These are phyloP conservation scores for Athene cunicularia DNA, from an alignment of 2,113 vertebrate genomes.

Conservation along the genomic window DNA sequence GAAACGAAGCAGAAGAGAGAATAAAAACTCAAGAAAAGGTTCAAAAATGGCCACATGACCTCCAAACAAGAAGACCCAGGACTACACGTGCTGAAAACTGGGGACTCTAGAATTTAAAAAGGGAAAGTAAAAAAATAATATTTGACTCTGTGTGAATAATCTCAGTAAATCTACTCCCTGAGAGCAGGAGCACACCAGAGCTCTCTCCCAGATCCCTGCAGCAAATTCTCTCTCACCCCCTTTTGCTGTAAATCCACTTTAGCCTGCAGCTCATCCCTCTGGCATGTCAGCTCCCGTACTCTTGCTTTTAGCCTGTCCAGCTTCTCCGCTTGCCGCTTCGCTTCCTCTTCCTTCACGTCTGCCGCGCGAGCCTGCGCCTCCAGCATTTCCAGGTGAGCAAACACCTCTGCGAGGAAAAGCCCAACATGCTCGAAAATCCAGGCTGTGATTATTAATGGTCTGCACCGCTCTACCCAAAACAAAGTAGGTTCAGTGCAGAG, in stretches of 20 bases:
- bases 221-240: conserved; percentile 14
- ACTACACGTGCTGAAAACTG: neutral
- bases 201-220: neutral
- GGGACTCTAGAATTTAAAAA: neutral
- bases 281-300: conserved; percentile 31
- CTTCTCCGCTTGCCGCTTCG: neutral
- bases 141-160: neutral
- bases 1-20: neutral
- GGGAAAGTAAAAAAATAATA: neutral
- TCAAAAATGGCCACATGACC: neutral
- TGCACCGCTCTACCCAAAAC: accelerated
- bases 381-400: conserved; percentile 67
- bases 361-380: neutral
- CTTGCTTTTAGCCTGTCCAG: neutral
- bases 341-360: neutral
- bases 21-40: neutral
- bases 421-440: accelerated
- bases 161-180: neutral
- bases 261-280: conserved; percentile 49
- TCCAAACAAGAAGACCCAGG: neutral
- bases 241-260: conserved; percentile 19
- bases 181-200: neutral
- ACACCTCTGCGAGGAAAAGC: conserved; percentile 40
- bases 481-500: neutral
- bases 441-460: neutral